Evolutionary conservation across 2,888 invertebrate species (phyloP), one percentile per base, ranked within the genome.

Genomic region (Diabrotica balteata): DNA sequence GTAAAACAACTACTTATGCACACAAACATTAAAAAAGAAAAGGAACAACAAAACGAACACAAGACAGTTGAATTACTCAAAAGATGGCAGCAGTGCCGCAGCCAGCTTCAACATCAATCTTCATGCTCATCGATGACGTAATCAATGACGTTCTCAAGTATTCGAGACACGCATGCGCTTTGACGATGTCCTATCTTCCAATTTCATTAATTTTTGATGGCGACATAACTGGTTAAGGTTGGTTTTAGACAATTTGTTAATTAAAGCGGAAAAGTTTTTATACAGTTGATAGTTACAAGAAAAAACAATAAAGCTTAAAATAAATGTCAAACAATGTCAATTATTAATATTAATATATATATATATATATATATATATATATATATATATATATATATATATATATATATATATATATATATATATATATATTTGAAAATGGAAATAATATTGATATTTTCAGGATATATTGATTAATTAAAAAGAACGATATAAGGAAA

Each of bases 1-100:
- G 50, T 66, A 66, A 67, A 68, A 60, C 66, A 53, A 54, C 70
- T 72, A 73, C 53, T 59, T 68, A 72, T 63, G 69, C 72, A 72
- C 66, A 67, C 66, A 70, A 61, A 72, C 55, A 72, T 32, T 32
- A 32, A 67, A 69, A 50, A 67, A 43, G 9, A 9, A 63, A 70
- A 53, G 42, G 10, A 58, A 65, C 53, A 59, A 71, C 65, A 74
- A 73, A 72, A 76, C 71, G 75, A 67, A 77, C 74, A 73, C 72
- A 73, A 75, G 73, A 76, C 69, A 73, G 66, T 71, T 68, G 68
- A 72, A 45, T 47, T 76, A 77, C 74, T 75, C 76, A 75, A 75
- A 73, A 75, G 75, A 77, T 80, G 81, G 80, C 81, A 81, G 81
- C 82, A 82, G 82, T 66, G 65, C 79, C 78, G 81, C 82, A 81